Evolutionary conservation across 2,113 vertebrate genomes (phyloP).

Genomic region (Dipodomys ordii): DNA sequence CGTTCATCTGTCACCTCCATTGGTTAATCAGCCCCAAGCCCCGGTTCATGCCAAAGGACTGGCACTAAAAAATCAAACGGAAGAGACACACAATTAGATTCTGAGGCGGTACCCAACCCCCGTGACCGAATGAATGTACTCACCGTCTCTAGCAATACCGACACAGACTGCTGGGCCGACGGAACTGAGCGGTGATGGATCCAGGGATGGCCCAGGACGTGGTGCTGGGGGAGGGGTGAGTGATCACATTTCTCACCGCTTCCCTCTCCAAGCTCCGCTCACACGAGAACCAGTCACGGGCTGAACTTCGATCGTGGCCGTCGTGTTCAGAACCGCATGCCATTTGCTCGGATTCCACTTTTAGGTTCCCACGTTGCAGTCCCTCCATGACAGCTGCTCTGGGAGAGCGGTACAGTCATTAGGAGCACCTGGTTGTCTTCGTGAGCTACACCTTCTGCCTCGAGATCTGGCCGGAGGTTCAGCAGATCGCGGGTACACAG

Average conservation of each 20-base stretch:
- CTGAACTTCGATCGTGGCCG: not conserved
- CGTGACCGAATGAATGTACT: not conserved
- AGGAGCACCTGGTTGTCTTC: not conserved
- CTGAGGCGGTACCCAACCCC: not conserved
- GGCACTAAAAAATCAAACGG: not conserved
- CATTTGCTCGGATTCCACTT: not conserved
- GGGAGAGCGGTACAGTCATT: not conserved
- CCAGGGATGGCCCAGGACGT: not conserved
- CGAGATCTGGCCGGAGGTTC: not conserved
- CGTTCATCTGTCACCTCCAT: not conserved
- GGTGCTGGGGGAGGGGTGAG: no score
- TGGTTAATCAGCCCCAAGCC: not conserved
- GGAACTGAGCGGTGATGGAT: not conserved
- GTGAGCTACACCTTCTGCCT: not conserved
- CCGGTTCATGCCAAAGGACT: not conserved
- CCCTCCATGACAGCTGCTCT: not conserved
- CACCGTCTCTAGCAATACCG: not conserved
- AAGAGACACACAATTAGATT: not conserved
- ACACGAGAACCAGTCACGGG: not conserved
- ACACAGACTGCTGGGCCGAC: not conserved
- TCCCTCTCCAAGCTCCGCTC: not conserved
- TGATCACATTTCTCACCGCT: not conserved
- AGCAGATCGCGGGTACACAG: no score
- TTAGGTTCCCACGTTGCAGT: not conserved
- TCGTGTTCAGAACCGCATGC: not conserved